Base-by-base conservation (phyloP, 2,113 vertebrate genomes). In the Melanotaenia duboulayi region DNA sequence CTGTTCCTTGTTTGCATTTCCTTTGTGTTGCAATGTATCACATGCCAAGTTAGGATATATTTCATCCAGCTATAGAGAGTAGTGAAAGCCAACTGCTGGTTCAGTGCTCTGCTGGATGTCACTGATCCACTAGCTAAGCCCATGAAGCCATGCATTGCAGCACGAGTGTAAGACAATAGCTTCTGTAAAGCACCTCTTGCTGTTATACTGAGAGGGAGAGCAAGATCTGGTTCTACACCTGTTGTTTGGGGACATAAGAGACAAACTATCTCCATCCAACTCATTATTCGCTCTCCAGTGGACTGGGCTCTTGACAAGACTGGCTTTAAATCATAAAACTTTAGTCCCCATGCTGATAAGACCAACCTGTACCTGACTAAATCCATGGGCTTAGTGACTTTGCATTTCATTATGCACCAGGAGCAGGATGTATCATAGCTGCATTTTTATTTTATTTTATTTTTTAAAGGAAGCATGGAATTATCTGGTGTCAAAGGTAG, bases 111-210 rank as follows among this genome's bases (percentile, higher is more conserved):
- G 90, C 87, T 91, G 90, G 88, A 92, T 83, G 90, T 91, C 82
- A 93, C 83, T 91, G 93, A 94, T 93, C 92, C 90, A 81, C 50
- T 44, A 32, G 76, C 68, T 91, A 87, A 92, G 91, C 87, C 90
- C 59, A n/a, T 39, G 72, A 77, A 89, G 75, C 87, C 86, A 58
- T 39, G 89, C 81, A 77, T 76, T 48, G 54, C 54, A 19, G 81
- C 78, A 85, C 82, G 79, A 82, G 86, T 90, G 92, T 91, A 94
- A 93, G 91, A 93, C 91, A 93, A 93, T 93, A 93, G 91, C 90
- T 90, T 89, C 89, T 92, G 90, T 92, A 89, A 90, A 81, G 89
- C 90, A 77, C 81, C 85, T 91, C 88, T 90, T 37, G 83, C 92
- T 85, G 80, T 85, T 87, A 76, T 65, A 82, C 62, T 50, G 73